Percentiles rank a stretch among this genome's conserved stretches.
Evolutionary conservation across 2,113 vertebrate genomes (phyloP).

Genomic region (Scomber japonicus): DNA sequence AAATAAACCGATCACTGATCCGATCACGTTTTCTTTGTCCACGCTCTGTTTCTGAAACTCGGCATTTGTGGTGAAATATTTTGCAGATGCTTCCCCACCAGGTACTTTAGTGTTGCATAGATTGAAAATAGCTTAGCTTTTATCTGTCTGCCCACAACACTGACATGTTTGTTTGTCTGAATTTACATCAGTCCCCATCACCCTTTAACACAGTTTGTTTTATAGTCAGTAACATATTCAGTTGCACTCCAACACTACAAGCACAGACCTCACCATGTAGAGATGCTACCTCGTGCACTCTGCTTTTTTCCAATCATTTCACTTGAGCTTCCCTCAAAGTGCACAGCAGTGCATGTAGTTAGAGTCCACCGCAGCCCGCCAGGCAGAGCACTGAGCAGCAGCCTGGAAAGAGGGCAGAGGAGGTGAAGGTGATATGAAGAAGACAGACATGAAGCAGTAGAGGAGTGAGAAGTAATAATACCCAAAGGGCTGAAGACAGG

Average conservation of each 20-base stretch:
- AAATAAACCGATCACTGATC: too few species aligned
- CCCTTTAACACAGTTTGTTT: too few species aligned
- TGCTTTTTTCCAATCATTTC: constrained; percentile 1
- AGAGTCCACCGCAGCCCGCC: constrained; percentile 13
- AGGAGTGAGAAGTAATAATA: constrained; percentile 26
- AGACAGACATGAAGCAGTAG: not conserved
- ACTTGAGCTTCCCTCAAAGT: not conserved
- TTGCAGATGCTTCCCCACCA: too few species aligned
- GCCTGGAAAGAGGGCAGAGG: not conserved
- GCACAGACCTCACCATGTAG: not conserved
- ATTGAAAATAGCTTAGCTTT: too few species aligned
- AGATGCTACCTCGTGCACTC: not conserved
- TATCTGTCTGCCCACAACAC: too few species aligned
- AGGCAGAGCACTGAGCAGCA: constrained; percentile 27
- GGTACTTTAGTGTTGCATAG: too few species aligned
- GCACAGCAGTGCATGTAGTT: constrained; percentile 40
- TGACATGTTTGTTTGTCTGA: too few species aligned
- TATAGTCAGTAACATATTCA: not conserved
- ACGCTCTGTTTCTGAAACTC: too few species aligned
- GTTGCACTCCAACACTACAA: not conserved
- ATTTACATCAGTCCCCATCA: too few species aligned
- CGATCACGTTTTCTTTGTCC: too few species aligned
- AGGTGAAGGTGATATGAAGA: constrained; percentile 28
- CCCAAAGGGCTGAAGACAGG: constrained; percentile 2
- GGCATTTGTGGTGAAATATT: too few species aligned